A percentile compares a stretch with the other conserved stretches of the same genome.
These are phyloP conservation scores for Gambelia wislizenii DNA, from an alignment of 2,797 vertebrate species.

Conservation along the genomic window DNA sequence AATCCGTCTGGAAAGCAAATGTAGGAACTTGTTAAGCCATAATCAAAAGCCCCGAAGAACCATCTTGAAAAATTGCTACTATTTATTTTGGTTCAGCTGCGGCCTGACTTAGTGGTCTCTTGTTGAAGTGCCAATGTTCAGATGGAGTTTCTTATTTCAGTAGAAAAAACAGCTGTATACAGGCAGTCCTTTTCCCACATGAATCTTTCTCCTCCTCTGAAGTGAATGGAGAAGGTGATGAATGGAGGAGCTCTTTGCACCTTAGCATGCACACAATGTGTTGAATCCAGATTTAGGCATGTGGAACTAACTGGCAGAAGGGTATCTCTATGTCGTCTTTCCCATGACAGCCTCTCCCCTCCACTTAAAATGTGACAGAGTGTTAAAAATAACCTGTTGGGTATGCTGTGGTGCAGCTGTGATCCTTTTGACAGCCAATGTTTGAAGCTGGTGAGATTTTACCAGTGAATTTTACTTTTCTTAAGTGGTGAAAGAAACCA, in stretches of 20 bases:
- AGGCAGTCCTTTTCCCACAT: not conserved
- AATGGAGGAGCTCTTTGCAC: not conserved
- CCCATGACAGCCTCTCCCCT: not conserved
- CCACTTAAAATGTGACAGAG: not conserved
- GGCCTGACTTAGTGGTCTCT: not conserved
- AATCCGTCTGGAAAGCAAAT: conserved; percentile 84
- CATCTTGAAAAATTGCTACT: conserved; percentile 28
- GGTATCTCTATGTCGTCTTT: not conserved
- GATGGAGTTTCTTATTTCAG: not conserved
- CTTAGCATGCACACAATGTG: too few relatives aligned
- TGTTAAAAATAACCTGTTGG: not conserved
- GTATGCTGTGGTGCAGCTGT: not conserved
- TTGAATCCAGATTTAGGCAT: not conserved
- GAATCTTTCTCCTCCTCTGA: not conserved
- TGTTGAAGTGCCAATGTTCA: not conserved
- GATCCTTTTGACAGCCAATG: not conserved
- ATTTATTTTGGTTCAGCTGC: not conserved
- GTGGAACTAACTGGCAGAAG: not conserved
- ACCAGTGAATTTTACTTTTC: too few relatives aligned
- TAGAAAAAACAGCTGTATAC: not conserved
- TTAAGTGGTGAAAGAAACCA: not conserved
- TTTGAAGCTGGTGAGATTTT: not conserved
- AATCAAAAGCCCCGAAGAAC: not conserved
- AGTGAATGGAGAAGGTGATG: not conserved
- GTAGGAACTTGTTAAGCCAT: not conserved